These are phyloP conservation scores for Allygus modestus DNA, from an alignment of 2,888 invertebrate genomes.

Conservation along the genomic window DNA sequence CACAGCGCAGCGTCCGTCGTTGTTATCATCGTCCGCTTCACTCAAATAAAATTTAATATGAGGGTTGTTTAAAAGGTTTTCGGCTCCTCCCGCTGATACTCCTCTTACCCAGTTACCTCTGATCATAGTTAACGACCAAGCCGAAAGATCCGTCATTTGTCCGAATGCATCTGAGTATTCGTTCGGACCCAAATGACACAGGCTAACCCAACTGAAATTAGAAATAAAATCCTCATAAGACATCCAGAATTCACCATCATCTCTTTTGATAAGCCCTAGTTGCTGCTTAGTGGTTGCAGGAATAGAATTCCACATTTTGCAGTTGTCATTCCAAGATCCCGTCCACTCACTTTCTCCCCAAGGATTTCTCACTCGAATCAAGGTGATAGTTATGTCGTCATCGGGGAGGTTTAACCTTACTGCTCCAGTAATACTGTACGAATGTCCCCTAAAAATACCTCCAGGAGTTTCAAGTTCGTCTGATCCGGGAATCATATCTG, in stretches of 20 bases:
- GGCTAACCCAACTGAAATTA: neutral
- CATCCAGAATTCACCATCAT: too few relatives aligned
- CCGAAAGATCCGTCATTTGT: too few relatives aligned
- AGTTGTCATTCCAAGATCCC: too few relatives aligned
- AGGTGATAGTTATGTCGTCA: neutral
- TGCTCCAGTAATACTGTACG: neutral
- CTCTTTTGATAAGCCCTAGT: too few relatives aligned
- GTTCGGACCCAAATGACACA: slow-evolving; percentile 8
- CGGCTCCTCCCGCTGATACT: too few relatives aligned
- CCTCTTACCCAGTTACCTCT: too few relatives aligned
- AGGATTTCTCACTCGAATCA: slow-evolving; percentile 21
- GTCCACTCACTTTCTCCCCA: neutral
- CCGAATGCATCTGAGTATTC: too few relatives aligned
- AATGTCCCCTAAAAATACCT: neutral
- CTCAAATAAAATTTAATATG: neutral
- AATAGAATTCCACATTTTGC: neutral
- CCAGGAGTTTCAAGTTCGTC: neutral
- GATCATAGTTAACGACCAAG: too few relatives aligned
- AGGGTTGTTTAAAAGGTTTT: neutral
- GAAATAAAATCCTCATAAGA: neutral
- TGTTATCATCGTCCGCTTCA: too few relatives aligned
- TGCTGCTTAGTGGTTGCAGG: too few relatives aligned
- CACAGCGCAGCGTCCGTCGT: too few relatives aligned
- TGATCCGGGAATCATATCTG: neutral
- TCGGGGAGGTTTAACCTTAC: neutral